phyloP scores from a whole-genome alignment of 2,113 vertebrate species.

The Leiothrix lutea region DNA sequence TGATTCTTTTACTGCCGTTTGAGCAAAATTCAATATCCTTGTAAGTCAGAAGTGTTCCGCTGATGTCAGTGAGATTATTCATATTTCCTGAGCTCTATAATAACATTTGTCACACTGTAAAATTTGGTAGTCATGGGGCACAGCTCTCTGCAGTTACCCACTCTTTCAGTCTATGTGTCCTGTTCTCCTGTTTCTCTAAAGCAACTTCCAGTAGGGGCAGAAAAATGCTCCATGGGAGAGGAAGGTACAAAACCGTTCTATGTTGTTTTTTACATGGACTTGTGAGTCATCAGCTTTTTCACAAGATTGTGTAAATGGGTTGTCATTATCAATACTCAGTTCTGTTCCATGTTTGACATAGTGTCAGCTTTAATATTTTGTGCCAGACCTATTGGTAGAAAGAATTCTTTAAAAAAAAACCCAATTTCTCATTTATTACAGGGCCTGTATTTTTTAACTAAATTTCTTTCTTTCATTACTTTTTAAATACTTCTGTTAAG shows the following conservation, averaged over 20 bases:
- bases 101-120: not conserved
- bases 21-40: not conserved
- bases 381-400: not conserved
- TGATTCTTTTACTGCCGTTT: not conserved
- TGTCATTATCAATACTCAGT: not conserved
- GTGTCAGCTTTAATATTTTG: not conserved
- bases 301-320: not conserved
- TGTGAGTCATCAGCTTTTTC: not conserved
- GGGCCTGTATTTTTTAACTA: not conserved
- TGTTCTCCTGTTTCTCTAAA: not conserved
- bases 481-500: not conserved
- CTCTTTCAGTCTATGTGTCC: not conserved
- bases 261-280: not conserved
- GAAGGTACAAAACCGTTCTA: not conserved
- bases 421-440: not conserved
- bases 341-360: not conserved
- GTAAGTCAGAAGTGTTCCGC: not conserved
- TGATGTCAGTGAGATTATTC: slow-evolving; percentile 18
- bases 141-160: not conserved
- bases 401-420: not conserved
- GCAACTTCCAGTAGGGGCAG: not conserved
- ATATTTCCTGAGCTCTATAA: not conserved
- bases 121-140: not conserved
- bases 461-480: not conserved
- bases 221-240: not conserved